Evolutionary conservation across 2,113 vertebrate species (phyloP).

Genomic region (Arenaria interpres): DNA sequence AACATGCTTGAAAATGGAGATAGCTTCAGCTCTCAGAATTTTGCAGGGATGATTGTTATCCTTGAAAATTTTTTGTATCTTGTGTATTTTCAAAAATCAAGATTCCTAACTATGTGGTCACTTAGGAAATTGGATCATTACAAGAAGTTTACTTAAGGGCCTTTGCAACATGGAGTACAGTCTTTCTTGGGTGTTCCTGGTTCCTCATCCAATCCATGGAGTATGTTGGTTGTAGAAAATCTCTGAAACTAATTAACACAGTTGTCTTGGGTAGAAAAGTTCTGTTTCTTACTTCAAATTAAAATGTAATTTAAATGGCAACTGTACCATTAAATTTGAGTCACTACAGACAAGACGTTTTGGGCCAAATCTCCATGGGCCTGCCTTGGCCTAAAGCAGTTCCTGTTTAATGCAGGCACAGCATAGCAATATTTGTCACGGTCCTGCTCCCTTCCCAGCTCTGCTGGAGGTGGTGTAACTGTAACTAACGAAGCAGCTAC

Average conservation of each 20-base stretch:
- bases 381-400: background rate
- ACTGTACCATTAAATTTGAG: background rate
- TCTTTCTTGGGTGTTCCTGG: background rate
- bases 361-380: background rate
- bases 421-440: background rate
- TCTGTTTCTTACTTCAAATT: background rate
- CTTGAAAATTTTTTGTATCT: background rate
- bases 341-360: background rate
- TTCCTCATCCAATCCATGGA: background rate
- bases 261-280: background rate
- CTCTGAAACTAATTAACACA: background rate
- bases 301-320: background rate
- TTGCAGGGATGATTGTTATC: background rate
- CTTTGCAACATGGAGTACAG: background rate
- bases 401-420: background rate
- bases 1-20: background rate
- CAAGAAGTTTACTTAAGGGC: background rate
- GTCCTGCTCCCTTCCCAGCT: background rate
- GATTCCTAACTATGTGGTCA: background rate
- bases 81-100: background rate
- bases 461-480: background rate
- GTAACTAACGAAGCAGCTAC: background rate
- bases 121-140: background rate
- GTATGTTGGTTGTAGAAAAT: background rate
- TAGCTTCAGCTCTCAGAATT: background rate